phyloP scores from a whole-genome alignment of 2,888 invertebrate species.

The Tiliacea citrago region DNA sequence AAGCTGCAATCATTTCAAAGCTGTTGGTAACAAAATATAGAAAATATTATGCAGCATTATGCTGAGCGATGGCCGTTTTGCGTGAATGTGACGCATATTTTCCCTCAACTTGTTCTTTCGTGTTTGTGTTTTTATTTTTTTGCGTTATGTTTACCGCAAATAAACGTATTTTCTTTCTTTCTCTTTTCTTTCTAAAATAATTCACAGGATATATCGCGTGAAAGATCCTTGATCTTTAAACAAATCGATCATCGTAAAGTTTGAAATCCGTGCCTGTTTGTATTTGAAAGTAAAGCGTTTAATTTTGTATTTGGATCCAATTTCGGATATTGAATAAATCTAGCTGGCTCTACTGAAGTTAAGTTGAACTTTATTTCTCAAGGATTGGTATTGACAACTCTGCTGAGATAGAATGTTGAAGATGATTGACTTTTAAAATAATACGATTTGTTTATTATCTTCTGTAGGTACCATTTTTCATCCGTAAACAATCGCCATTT shows the following conservation, averaged over 20 bases:
- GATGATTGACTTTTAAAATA: constrained; percentile 36
- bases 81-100: too few species aligned
- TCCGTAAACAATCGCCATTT: neutral
- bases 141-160: too few species aligned
- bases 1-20: too few species aligned
- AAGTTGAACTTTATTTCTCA: constrained; percentile 42
- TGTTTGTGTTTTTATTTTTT: too few species aligned
- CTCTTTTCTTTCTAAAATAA: too few species aligned
- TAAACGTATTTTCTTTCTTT: too few species aligned
- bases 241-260: constrained; percentile 44
- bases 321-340: constrained; percentile 63
- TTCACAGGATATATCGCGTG: constrained; percentile 1
- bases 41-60: too few species aligned
- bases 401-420: constrained; percentile 24
- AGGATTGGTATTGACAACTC: constrained; percentile 45
- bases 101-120: too few species aligned
- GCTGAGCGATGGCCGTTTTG: too few species aligned
- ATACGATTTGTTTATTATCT: constrained; percentile 6
- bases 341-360: constrained; percentile 39
- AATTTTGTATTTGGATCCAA: constrained; percentile 55
- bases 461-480: neutral
- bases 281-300: constrained; percentile 52
- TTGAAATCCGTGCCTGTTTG: constrained; percentile 38
- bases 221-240: constrained; percentile 13
- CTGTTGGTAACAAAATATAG: too few species aligned